Evolutionary conservation across 2,113 vertebrate species (phyloP), one percentile per base, ranked within the genome.

Genomic region (Orientallactaga bullata): DNA sequence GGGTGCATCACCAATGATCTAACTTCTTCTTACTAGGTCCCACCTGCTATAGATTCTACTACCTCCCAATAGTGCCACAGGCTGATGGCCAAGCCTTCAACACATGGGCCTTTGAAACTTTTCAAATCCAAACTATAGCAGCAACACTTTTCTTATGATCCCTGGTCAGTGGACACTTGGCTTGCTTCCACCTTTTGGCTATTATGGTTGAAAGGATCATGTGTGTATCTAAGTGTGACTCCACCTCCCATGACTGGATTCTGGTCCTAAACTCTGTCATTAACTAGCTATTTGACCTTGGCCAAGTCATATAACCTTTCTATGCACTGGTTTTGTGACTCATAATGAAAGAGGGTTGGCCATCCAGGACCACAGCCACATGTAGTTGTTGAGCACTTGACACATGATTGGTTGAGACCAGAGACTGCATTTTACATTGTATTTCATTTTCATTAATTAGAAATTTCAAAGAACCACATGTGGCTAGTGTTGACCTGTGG

Each of bases 371-470:
- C 0, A 30, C 12, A 35, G 8, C 68, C 39, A 55, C 32, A 1
- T 20, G 2, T 30, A 15, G 60, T 65, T 76, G 11, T 42, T 1
- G 0, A n/a, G 60, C n/a, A 1, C 55, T 92, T 85, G 58, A 78
- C 79, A 73, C 84, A 79, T 7, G 68, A 26, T 42, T 12, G 16
- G 12, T 32, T 81, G 83, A 93, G 72, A 28, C 66, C 24, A 15
- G 92, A 72, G 47, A 17, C 60, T 23, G n/a, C 30, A 42, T 91
- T 90, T 83, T 10, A 66, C 20, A 42, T 76, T 82, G 73, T 80
- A 51, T 84, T 88, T 76, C 23, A 32, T 90, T 87, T 88, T 78
- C 68, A 90, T 88, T 72, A 66, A 71, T 72, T 79, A 88, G 68
- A 39, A 82, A 68, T 92, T 32, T 69, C 26, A 16, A 83, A 96